Base-by-base conservation (phyloP, 2,888 invertebrate species). In the Alcis repandata region DNA sequence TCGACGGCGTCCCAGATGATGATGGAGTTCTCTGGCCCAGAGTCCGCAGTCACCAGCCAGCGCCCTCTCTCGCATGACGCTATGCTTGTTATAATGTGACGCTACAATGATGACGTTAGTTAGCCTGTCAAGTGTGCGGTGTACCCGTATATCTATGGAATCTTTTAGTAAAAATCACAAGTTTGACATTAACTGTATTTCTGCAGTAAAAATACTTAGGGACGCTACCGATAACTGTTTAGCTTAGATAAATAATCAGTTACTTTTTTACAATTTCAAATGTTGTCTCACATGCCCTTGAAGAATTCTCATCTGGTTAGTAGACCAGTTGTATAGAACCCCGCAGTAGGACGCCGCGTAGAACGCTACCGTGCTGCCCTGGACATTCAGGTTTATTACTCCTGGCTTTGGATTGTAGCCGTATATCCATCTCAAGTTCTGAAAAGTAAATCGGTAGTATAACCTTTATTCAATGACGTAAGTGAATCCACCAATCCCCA, bases 221-320 rank as follows among this genome's bases (percentile, higher is more conserved):
- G n/a, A n/a, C n/a, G n/a, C n/a, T n/a, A n/a, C n/a, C n/a, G n/a
- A n/a, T 36, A 11, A 10, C 36, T 36, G 13, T 36, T 36, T 36
- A 36, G 10, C 8, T 6, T 36, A 10, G 10, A 10, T 36, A 15
- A 17, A 41, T 41, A 7, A n/a, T n/a, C n/a, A n/a, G n/a, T n/a
- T n/a, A n/a, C n/a, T n/a, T n/a, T n/a, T n/a, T n/a, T n/a, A n/a
- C n/a, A n/a, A n/a, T n/a, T n/a, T n/a, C n/a, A 2, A 40, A 17
- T 10, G 15, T 19, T 10, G n/a, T 48, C 94, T 94, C 79, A 96
- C 96, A 79, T 96, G 96, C 48, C 96, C 96, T 77, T 95, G 95
- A 43, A 96, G 89, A 71, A 95, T 93, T 74, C 86, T 89, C 93
- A 95, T 95, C 63, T 91, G 84, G 57, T 95, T 94, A 6, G 88